Evolutionary conservation across 53 echinoderm and acorn worm species (phyloP), one percentile per base, ranked within the genome.

Genomic region (Echinometra lucunter): DNA sequence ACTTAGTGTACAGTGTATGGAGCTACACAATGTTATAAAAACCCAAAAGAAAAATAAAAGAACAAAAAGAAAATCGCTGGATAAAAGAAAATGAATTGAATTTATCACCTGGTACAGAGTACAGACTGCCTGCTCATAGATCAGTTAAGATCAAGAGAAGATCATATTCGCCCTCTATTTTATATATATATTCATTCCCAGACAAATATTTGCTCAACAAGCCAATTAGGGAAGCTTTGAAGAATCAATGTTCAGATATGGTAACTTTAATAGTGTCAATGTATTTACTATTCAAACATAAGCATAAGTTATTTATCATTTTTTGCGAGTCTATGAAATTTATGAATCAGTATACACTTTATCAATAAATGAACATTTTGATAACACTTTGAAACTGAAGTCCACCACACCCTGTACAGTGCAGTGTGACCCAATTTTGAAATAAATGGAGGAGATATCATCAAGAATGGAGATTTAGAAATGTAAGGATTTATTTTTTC

Each of bases 131-230:
- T n/a, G n/a, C n/a, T n/a, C n/a, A 21, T 25, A 25, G 19, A 21
- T 60, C 2, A 9, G 28, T 30, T 11, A 18, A 69, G 69, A 69
- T 69, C 69, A 69, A 34, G 12, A 28, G 69, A 7, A 67, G 0
- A 16, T 16, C 40, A 19, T 75, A 40, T 18, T 75, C 13, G 40
- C 75, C 37, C 4, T 38, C 40, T 6, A 16, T 75, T 70, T 75
- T 1, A n/a, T 40, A 18, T 21, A 78, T 38, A 0, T 78, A 42
- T 78, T 40, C 78, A 40, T 78, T 38, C 42, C 78, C 38, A 40
- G 42, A 42, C 78, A 78, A 78, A 78, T 78, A 78, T 42, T 78
- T 78, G 78, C 78, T 78, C 21, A 42, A 42, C 16, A 42, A 35
- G 28, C 42, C 42, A 42, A 19, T 19, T 74, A 15, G 15, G 74